Evolutionary conservation across 2,888 invertebrate species (phyloP).

Genomic region (Phania funesta): DNA sequence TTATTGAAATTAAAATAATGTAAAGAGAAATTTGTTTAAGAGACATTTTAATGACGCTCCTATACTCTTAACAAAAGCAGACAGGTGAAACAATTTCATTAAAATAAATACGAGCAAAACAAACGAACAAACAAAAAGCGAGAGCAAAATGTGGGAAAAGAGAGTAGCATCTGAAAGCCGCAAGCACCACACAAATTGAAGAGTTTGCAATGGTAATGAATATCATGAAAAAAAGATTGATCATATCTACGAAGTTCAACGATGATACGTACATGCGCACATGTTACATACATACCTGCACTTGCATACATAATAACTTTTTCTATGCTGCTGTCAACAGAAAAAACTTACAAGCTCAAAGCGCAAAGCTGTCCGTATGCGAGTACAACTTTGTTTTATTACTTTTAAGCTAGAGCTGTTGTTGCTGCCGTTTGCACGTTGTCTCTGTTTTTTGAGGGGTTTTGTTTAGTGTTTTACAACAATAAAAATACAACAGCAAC

Average conservation of each 20-base stretch:
- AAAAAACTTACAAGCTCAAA: constrained; percentile 27
- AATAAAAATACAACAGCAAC: constrained; percentile 35
- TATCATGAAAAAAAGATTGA: constrained; percentile 45
- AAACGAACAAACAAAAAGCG: constrained; percentile 36
- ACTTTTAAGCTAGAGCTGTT: constrained; percentile 11
- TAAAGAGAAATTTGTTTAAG: constrained; percentile 3
- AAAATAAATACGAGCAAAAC: constrained; percentile 4
- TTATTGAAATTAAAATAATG: background rate
- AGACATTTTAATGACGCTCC: background rate
- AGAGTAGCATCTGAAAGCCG: background rate
- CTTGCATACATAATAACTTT: constrained; percentile 44
- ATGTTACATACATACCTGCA: constrained; percentile 16
- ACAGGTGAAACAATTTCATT: constrained; percentile 25
- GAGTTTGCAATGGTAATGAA: background rate
- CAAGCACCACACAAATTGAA: constrained; percentile 1
- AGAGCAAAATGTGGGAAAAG: constrained; percentile 35
- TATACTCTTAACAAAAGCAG: background rate
- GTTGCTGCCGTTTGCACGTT: constrained; percentile 32
- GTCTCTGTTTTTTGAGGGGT: constrained; percentile 3
- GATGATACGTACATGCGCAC: constrained; percentile 56
- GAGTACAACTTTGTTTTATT: background rate
- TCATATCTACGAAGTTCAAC: constrained; percentile 32
- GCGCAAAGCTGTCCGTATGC: background rate
- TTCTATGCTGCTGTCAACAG: constrained; percentile 11
- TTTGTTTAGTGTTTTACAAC: constrained; percentile 40